Conservation (phyloP, 2,797 vertebrate genomes). For the Anableps anableps region DNA sequence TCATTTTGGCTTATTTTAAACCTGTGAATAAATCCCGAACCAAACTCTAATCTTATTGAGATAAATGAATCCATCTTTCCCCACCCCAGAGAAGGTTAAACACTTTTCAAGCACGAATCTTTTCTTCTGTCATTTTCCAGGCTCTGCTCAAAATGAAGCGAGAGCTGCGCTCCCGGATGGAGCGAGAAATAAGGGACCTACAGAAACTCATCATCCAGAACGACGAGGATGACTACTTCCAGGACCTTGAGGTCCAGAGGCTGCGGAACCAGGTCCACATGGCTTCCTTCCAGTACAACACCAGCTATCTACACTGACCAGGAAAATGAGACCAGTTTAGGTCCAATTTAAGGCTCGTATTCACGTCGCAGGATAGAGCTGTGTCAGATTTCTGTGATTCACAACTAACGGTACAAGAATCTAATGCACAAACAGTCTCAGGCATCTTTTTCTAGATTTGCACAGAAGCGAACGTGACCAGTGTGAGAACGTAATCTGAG, state of each 20-base stretch:
- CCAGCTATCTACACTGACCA: slow-evolving; percentile 75
- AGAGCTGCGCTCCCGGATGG: slow-evolving; percentile 91
- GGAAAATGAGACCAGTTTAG: not conserved
- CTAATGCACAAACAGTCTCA: slow-evolving; percentile 21
- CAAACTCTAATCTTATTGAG: not conserved
- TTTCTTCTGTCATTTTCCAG: slow-evolving; percentile 63
- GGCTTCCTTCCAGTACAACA: slow-evolving; percentile 91
- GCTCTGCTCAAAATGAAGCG: slow-evolving; percentile 88
- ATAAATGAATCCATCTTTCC: not conserved
- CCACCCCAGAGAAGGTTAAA: not conserved
- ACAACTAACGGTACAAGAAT: slow-evolving; percentile 38
- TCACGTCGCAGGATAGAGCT: slow-evolving; percentile 12
- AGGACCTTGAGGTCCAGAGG: slow-evolving; percentile 89
- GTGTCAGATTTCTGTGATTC: slow-evolving; percentile 5
- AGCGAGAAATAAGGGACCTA: slow-evolving; percentile 90
- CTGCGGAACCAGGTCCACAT: slow-evolving; percentile 85
- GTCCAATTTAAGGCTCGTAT: not conserved
- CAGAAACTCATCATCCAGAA: slow-evolving; percentile 87
- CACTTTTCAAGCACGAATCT: not conserved
- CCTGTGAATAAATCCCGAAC: not conserved
- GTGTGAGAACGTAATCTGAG: slow-evolving; percentile 18
- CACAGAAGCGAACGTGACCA: slow-evolving; percentile 44
- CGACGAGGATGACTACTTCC: slow-evolving; percentile 88
- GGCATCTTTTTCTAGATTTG: slow-evolving; percentile 38
- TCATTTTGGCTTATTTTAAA: not conserved